Conservation (phyloP, 2,888 invertebrate genomes). For the Lochmaea crataegi region DNA sequence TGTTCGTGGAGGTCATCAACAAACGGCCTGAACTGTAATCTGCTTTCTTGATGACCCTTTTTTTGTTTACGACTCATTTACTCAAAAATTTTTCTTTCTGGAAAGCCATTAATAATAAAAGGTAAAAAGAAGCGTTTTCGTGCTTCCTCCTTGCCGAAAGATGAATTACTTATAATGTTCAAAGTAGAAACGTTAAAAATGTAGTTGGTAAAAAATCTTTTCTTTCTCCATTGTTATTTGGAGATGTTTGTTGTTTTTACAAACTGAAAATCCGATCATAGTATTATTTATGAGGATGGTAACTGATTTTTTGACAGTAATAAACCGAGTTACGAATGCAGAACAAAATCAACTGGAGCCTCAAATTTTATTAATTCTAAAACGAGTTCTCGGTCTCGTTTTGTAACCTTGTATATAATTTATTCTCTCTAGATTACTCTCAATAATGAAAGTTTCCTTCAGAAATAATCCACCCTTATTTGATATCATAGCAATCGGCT, state of each 20-base stretch:
- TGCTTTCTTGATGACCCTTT: slow-evolving; percentile 62
- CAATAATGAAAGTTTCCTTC: slow-evolving; percentile 48
- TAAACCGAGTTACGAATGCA: slow-evolving; percentile 5
- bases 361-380: slow-evolving; percentile 29
- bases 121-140: slow-evolving; percentile 47
- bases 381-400: slow-evolving; percentile 19
- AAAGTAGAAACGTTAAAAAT: slow-evolving; percentile 49
- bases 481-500: slow-evolving; percentile 48
- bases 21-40: slow-evolving; percentile 63
- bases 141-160: slow-evolving; percentile 48
- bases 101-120: slow-evolving; percentile 57
- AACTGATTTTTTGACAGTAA: neutral
- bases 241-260: neutral
- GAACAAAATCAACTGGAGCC: neutral
- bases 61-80: slow-evolving; percentile 65
- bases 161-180: slow-evolving; percentile 52
- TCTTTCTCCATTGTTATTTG: slow-evolving; percentile 22
- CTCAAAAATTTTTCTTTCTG: slow-evolving; percentile 59
- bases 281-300: neutral
- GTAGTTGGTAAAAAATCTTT: slow-evolving; percentile 29
- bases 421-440: slow-evolving; percentile 43
- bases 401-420: slow-evolving; percentile 35
- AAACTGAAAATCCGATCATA: neutral
- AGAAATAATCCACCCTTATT: slow-evolving; percentile 50
- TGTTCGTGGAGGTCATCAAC: slow-evolving; percentile 64